phyloP scores from a whole-genome alignment of 2,888 invertebrate genomes.

The Crematogaster levior region DNA sequence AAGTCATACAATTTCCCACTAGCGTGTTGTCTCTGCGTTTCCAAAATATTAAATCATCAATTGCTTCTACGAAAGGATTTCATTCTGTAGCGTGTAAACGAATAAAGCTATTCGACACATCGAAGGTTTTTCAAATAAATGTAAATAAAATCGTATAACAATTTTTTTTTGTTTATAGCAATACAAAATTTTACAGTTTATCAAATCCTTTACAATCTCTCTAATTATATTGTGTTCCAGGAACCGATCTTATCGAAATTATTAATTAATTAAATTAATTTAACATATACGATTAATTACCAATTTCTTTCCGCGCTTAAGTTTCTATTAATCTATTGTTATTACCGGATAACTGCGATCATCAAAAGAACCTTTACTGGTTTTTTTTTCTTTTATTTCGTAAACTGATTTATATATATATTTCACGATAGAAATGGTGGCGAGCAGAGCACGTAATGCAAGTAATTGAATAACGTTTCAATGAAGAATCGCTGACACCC shows the following conservation, averaged over 20 bases:
- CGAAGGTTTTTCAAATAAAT: slow-evolving; percentile 14
- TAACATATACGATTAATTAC: not conserved
- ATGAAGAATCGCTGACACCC: slow-evolving; percentile 30
- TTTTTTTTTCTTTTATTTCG: not conserved
- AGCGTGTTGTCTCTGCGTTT: not conserved
- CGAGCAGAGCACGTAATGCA: slow-evolving; percentile 37
- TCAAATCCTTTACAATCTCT: not conserved
- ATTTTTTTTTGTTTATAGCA: slow-evolving; percentile 20
- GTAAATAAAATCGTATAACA: slow-evolving; percentile 13
- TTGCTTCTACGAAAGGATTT: not conserved
- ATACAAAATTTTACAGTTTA: not conserved
- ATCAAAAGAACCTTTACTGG: not conserved
- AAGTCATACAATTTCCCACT: slow-evolving; percentile 12
- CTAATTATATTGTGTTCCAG: not conserved
- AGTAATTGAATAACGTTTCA: slow-evolving; percentile 32
- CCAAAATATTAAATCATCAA: slow-evolving; percentile 40
- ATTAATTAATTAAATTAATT: not conserved
- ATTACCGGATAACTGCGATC: not conserved
- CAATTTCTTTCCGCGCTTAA: not conserved
- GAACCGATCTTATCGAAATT: not conserved
- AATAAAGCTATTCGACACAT: slow-evolving; percentile 17
- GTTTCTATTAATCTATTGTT: not conserved
- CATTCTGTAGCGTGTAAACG: not conserved
- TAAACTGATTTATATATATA: slow-evolving; percentile 21
- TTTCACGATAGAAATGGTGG: slow-evolving; percentile 2